Evolutionary conservation across 2,797 vertebrate genomes (phyloP).

Genomic region (Hephaestus fuliginosus): DNA sequence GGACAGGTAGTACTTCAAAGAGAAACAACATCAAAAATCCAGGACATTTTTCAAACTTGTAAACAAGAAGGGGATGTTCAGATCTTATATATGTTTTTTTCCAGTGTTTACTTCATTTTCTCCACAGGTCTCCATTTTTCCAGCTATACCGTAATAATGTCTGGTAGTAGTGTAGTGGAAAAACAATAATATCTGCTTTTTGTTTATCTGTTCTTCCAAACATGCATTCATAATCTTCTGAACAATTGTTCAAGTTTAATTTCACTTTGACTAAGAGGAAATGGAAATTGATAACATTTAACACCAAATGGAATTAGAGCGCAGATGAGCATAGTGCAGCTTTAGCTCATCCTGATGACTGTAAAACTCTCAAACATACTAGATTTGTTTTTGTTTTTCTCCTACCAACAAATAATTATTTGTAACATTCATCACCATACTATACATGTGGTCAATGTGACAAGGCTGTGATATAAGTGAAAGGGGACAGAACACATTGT

Average conservation of each 20-base stretch:
- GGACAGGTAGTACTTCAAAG: conserved; percentile 1
- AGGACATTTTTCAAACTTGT: background rate
- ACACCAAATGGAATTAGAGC: background rate
- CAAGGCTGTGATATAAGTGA: conserved; percentile 44
- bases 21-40: background rate
- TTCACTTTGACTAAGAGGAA: background rate
- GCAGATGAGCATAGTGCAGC: background rate
- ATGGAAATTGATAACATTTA: background rate
- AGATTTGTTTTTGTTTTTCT: conserved; percentile 13
- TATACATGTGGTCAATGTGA: conserved; percentile 40
- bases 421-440: background rate
- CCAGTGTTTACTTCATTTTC: background rate
- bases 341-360: background rate
- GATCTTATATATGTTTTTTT: background rate
- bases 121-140: background rate
- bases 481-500: conserved; percentile 33
- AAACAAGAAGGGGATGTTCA: background rate
- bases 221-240: background rate
- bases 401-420: background rate
- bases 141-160: background rate
- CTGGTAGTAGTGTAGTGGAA: background rate
- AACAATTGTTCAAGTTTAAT: background rate
- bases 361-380: conserved; percentile 4
- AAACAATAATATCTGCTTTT: background rate
- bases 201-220: background rate